A percentile compares a stretch with the other conserved stretches of the same genome.
Conservation (phyloP, 2,888 invertebrate genomes). For the Brachyptera putata region DNA sequence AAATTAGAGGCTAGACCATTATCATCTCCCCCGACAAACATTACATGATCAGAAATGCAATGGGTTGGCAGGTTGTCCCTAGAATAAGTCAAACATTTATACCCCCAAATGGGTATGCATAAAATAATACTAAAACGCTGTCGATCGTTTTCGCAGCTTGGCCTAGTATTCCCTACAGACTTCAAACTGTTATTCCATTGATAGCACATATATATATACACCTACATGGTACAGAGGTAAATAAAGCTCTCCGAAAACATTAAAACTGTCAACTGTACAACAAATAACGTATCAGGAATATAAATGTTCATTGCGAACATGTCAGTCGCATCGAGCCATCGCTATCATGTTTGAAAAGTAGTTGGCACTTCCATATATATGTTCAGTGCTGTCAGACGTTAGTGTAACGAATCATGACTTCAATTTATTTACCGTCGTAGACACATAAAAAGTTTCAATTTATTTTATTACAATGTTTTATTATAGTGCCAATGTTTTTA, state of each 20-base stretch:
- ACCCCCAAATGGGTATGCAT: not conserved
- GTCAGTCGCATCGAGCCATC: too few relatives aligned
- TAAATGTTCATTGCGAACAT: not conserved
- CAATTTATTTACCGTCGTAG: too few relatives aligned
- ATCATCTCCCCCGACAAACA: not conserved
- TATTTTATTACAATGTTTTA: too few relatives aligned
- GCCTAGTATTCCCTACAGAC: not conserved
- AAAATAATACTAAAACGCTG: not conserved
- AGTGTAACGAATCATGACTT: too few relatives aligned
- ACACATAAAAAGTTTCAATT: too few relatives aligned
- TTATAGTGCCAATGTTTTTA: too few relatives aligned
- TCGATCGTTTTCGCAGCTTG: not conserved
- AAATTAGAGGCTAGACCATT: not conserved
- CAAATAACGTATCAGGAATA: not conserved
- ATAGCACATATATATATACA: not conserved
- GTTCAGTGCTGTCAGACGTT: too few relatives aligned
- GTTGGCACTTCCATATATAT: too few relatives aligned
- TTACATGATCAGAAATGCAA: not conserved
- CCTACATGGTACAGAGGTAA: not conserved
- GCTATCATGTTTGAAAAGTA: too few relatives aligned
- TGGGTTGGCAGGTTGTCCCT: not conserved
- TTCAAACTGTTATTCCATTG: too few relatives aligned
- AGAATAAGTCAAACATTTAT: not conserved
- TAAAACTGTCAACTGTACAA: not conserved
- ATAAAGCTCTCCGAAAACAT: not conserved